A percentile compares a stretch with the other conserved stretches of the same genome.
Evolutionary conservation across 2,797 vertebrate species (phyloP).

Genomic region (Enteromius treurensis): DNA sequence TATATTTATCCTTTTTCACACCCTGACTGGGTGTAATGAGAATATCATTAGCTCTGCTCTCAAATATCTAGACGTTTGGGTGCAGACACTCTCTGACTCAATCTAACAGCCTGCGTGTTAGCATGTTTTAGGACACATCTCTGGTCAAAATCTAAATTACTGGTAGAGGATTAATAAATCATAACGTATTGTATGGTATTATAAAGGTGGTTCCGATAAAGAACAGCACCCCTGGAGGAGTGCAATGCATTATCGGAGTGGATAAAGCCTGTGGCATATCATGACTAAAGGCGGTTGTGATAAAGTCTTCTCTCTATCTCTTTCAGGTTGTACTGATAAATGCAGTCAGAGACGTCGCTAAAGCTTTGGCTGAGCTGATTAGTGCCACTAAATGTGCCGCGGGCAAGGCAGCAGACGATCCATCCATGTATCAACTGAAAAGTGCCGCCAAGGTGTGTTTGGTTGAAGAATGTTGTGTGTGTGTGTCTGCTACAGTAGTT

Average conservation of each 20-base stretch:
- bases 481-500: not conserved
- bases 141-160: not conserved
- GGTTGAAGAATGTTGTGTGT: conserved; percentile 50
- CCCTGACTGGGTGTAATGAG: conserved; percentile 15
- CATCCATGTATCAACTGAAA: conserved; percentile 99
- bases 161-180: not conserved
- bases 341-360: conserved; percentile 96
- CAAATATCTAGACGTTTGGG: not conserved
- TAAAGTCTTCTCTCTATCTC: conserved; percentile 60
- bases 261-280: conserved; percentile 58
- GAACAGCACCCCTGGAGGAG: conserved; percentile 4
- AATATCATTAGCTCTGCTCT: conserved; percentile 22
- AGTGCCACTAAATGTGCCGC: conserved; percentile 96
- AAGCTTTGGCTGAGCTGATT: conserved; percentile 96
- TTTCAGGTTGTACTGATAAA: conserved; percentile 96
- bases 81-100: not conserved
- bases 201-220: conserved; percentile 18
- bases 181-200: not conserved
- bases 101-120: not conserved
- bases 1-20: not conserved
- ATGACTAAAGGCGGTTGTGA: conserved; percentile 67
- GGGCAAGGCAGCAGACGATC: conserved; percentile 94
- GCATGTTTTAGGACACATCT: conserved; percentile 11
- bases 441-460: conserved; percentile 92
- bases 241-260: conserved; percentile 24